These are phyloP conservation scores for Patiria miniata DNA, from an alignment of 35 echinoderm and acorn worm species.

Conservation along the genomic window DNA sequence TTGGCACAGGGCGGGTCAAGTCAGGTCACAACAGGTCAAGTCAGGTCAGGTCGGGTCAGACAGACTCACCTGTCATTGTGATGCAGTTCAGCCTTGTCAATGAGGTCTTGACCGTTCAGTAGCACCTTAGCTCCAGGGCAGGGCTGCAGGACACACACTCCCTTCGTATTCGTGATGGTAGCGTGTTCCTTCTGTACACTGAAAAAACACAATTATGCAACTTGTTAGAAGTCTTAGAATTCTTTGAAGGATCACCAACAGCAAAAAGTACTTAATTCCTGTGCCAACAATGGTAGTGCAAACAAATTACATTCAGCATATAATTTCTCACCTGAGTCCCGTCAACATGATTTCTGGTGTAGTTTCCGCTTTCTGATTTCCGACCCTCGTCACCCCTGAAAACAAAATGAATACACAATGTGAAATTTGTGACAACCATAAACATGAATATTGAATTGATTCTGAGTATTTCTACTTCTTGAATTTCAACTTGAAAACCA, in stretches of 20 bases:
- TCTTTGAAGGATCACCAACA: neutral
- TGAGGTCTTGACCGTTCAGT: slow-evolving; percentile 81
- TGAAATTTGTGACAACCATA: neutral
- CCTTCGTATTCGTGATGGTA: slow-evolving; percentile 64
- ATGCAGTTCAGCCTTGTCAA: slow-evolving; percentile 73
- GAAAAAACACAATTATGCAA: slow-evolving; percentile 6
- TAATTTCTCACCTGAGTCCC: slow-evolving; percentile 76
- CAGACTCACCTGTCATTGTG: slow-evolving; percentile 91
- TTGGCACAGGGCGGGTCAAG: too few species aligned
- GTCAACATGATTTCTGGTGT: slow-evolving; percentile 72
- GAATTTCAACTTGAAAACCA: too few species aligned
- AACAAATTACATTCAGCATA: neutral
- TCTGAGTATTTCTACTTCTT: too few species aligned
- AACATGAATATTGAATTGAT: too few species aligned
- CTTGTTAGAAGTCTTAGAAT: neutral
- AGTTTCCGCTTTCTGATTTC: slow-evolving; percentile 74
- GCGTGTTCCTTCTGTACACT: slow-evolving; percentile 93
- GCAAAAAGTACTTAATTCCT: neutral
- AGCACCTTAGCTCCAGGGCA: slow-evolving; percentile 73
- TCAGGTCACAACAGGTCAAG: too few species aligned
- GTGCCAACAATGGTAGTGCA: neutral
- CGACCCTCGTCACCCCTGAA: slow-evolving; percentile 78
- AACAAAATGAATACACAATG: slow-evolving; percentile 19
- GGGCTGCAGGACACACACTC: slow-evolving; percentile 49
- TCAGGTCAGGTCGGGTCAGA: too few species aligned